Base-by-base conservation (phyloP, 2,888 invertebrate genomes). In the Acleris cristana region DNA sequence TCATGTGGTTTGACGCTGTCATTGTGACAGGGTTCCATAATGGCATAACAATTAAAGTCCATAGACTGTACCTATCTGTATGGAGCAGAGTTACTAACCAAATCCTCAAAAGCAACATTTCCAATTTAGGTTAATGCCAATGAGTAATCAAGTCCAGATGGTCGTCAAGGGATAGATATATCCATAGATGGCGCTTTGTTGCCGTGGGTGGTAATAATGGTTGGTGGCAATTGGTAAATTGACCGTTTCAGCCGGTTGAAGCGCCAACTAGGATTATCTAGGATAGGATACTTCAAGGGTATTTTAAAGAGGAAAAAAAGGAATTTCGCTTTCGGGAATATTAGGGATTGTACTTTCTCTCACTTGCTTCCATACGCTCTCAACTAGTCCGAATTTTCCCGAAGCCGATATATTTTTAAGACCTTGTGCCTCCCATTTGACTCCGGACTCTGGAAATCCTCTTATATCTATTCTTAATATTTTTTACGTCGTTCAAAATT, bases 171-270 rank as follows among this genome's bases (percentile, higher is more conserved):
- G 60, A 55, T 48, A 53, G 34, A 65, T 21, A 51, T 19, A 21
- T 56, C 63, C 56, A 45, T 55, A 60, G 6, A 55, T 49, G 60
- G 65, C 23, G n/a, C 40, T 40, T 16, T 3, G 40, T 40, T 40
- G 21, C 40, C 54, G 65, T 65, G 65, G 65, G 65, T 48, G 55
- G 65, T 65, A 65, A 65, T 65, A 65, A 65, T 54, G 55, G 12
- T 40, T 18, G 40, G 40, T n/a, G 44, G 19, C 65, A 65, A 65
- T 65, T 65, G 65, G 59, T 55, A 59, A 65, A 65, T 59, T 65
- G 59, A 18, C 19, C 21, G 34, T 60, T 55, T 54, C 34, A 59
- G 21, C 23, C 21, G 44, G 30, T 54, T 34, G 34, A 3, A 14
- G 21, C 18, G 45, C 18, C 3, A 19, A 54, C 53, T 53, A 58